Percentiles rank a stretch among this genome's conserved stretches.
These are phyloP conservation scores for Nomada lathburiana DNA, from an alignment of 2,888 invertebrate genomes.

Conservation along the genomic window DNA sequence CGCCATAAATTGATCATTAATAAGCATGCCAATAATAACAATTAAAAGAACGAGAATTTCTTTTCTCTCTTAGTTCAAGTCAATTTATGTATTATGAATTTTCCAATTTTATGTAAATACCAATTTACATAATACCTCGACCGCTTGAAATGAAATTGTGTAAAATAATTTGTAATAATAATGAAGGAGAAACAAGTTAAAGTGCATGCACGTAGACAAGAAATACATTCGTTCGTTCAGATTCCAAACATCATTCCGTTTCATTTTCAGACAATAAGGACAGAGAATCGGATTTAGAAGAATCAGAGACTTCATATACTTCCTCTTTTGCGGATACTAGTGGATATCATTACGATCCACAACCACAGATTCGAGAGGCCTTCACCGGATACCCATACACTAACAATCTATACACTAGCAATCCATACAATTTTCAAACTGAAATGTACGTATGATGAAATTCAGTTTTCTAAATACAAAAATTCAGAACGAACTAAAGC, in stretches of 20 bases:
- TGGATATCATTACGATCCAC: neutral
- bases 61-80: no score
- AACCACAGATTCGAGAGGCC: no score
- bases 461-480: no score
- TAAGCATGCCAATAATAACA: neutral
- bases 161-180: neutral
- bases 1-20: neutral
- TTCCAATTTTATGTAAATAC: no score
- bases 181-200: no score
- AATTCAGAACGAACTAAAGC: no score
- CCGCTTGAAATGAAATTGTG: neutral
- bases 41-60: no score
- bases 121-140: neutral
- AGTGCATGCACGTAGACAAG: no score
- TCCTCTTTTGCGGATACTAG: neutral
- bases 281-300: constrained; percentile 36
- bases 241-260: neutral
- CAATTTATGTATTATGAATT: no score
- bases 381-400: no score
- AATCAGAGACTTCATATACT: constrained; percentile 37
- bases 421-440: no score
- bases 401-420: neutral
- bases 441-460: no score
- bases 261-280: constrained; percentile 19
- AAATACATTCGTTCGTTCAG: neutral